These are phyloP conservation scores for Huso huso DNA, from an alignment of 2,797 vertebrate species.

Conservation along the genomic window DNA sequence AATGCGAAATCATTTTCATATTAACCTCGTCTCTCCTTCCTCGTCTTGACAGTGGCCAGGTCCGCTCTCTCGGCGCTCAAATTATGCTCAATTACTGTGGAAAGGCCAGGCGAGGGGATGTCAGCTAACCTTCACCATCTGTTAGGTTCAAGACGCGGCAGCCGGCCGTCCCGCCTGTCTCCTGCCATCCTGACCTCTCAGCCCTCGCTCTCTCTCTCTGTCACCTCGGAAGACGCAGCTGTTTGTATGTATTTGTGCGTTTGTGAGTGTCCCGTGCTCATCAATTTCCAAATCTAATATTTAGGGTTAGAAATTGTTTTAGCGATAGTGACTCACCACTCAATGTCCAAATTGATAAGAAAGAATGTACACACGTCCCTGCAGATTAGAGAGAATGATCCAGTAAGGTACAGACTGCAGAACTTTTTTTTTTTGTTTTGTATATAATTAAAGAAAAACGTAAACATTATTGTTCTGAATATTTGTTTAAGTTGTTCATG, in stretches of 20 bases:
- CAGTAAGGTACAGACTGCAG: too few species aligned
- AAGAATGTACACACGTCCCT: too few species aligned
- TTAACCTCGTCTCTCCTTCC: slow-evolving; percentile 81
- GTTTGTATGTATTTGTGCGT: slow-evolving; percentile 33
- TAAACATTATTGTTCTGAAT: too few species aligned
- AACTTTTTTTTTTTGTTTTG: too few species aligned
- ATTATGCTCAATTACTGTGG: slow-evolving; percentile 97
- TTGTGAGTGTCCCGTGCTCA: neutral
- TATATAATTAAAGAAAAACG: too few species aligned
- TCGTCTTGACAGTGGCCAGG: slow-evolving; percentile 84
- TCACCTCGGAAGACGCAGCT: slow-evolving; percentile 55
- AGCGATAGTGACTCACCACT: too few species aligned
- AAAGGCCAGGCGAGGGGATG: slow-evolving; percentile 88
- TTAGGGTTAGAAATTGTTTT: too few species aligned
- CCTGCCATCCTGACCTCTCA: slow-evolving; percentile 75
- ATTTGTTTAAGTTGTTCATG: too few species aligned
- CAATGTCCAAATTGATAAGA: too few species aligned
- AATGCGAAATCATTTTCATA: slow-evolving; percentile 93
- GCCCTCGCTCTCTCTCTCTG: slow-evolving; percentile 34
- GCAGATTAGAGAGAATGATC: too few species aligned
- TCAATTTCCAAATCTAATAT: too few species aligned
- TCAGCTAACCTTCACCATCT: slow-evolving; percentile 98
- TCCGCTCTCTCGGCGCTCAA: slow-evolving; percentile 84
- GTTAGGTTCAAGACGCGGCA: slow-evolving; percentile 82
- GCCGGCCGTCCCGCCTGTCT: slow-evolving; percentile 68